phyloP scores from a whole-genome alignment of 2,888 invertebrate genomes.

The Stictocephala bisonia region DNA sequence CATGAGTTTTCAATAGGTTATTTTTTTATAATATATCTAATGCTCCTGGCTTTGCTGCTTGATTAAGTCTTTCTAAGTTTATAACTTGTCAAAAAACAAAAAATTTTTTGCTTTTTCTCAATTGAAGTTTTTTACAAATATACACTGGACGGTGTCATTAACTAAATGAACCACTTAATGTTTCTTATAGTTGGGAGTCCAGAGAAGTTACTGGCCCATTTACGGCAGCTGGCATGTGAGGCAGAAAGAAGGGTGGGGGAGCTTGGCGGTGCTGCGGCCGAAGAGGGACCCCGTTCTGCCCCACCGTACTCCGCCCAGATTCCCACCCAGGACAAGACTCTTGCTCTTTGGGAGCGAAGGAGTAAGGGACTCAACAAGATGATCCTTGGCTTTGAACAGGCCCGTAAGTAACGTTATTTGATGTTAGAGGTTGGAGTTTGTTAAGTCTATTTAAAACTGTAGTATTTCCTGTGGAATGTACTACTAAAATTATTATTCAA shows the following conservation, averaged over 20 bases:
- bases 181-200: constrained; percentile 71
- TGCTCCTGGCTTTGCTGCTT: too few species aligned
- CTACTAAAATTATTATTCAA: background rate
- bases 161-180: too few species aligned
- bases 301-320: constrained; percentile 48
- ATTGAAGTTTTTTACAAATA: background rate
- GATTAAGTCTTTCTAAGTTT: too few species aligned
- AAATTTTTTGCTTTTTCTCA: background rate
- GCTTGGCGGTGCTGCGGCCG: constrained; percentile 66
- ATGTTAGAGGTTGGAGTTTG: background rate
- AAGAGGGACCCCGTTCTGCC: constrained; percentile 49
- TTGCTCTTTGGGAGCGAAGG: constrained; percentile 89
- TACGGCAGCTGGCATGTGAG: constrained; percentile 80
- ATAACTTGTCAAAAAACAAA: background rate
- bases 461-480: background rate
- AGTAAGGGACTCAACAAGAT: constrained; percentile 82
- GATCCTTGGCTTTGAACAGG: constrained; percentile 88
- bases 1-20: too few species aligned
- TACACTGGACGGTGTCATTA: too few species aligned
- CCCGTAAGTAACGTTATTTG: constrained; percentile 67
- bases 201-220: constrained; percentile 80
- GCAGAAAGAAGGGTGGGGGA: constrained; percentile 88
- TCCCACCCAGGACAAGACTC: constrained; percentile 75
- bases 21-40: too few species aligned
- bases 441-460: too few species aligned